Evolutionary conservation across 1,140 invertebrate species (phyloP), one percentile per base, ranked within the genome.

Genomic region (Pogonognathellus flavescens): DNA sequence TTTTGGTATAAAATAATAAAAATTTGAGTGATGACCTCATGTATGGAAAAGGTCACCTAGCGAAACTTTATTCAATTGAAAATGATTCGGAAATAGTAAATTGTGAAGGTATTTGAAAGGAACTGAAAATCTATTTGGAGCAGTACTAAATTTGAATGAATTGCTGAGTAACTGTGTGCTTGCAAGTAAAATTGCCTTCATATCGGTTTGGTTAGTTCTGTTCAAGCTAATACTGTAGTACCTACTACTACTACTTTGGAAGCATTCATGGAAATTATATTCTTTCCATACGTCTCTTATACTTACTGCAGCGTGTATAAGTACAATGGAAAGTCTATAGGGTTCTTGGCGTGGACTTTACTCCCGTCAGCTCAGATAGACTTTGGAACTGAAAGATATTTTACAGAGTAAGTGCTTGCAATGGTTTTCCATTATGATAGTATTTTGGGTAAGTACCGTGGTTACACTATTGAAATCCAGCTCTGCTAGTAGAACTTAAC

Each of bases 111-210:
- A 83, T 60, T 59, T 41, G 16, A 49, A 83, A 31, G 57, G 31
- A 83, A 66, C 22, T 66, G 62, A 66, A 49, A 76, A 50, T 76
- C 70, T 76, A 59, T 83, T 59, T n/a, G 41, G 18, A 70, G 22
- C n/a, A 50, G 50, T 53, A 70, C 25, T 83, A 55, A 66, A 83
- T 83, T 83, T 83, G 62, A 53, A 83, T 83, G 82, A 83, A 83
- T 83, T 76, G 70, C 31, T 4, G 31, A 76, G 41, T 49, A 76
- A 76, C 70, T 25, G 41, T 50, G 41, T 16, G 14, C 41, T 76
- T 76, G 70, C 70, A 76, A 49, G 70, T 18, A 6, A 31, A 50
- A 76, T 31, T 76, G 22, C 70, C 11, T 41, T 41, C 31, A 41
- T 41, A 41, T 41, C 31, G 31, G 31, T 41, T 41, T 41, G 31